Evolutionary conservation across 2,888 invertebrate species (phyloP).

Genomic region (Psococerastis gibbosa): DNA sequence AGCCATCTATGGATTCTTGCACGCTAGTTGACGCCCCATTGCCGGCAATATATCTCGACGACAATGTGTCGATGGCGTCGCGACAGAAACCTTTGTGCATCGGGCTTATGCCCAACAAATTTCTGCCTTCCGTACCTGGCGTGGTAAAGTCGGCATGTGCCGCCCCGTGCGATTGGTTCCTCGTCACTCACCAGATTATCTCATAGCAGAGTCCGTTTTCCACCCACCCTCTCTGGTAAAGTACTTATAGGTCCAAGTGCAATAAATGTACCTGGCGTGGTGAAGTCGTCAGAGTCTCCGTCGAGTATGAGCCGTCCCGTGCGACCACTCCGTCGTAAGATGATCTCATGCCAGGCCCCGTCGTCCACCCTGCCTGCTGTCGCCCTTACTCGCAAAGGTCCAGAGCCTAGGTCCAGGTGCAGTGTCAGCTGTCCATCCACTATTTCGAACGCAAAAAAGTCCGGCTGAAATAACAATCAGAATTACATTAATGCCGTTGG

Average conservation of each 20-base stretch:
- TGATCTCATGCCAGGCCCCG: conserved; percentile 81
- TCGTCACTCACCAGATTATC: conserved; percentile 14
- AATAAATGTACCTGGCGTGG: conserved; percentile 59
- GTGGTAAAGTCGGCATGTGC: no score
- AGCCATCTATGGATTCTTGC: no score
- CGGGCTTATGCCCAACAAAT: no score
- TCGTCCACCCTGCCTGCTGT: conserved; percentile 72
- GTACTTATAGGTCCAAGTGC: conserved; percentile 73
- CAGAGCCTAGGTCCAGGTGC: conserved; percentile 81
- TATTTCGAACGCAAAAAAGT: conserved; percentile 86
- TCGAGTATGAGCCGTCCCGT: conserved; percentile 81
- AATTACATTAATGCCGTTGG: neutral
- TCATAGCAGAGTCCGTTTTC: conserved; percentile 17
- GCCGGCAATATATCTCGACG: no score
- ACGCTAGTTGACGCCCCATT: no score
- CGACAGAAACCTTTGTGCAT: no score
- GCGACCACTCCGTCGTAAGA: conserved; percentile 60
- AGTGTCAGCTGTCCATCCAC: conserved; percentile 86
- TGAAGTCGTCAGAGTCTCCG: conserved; percentile 71
- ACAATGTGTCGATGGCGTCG: no score
- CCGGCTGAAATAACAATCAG: conserved; percentile 36
- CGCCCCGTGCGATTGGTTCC: neutral
- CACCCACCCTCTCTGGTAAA: no score
- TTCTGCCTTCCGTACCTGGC: no score
- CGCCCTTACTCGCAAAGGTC: conserved; percentile 67